Percentiles rank a stretch among this genome's conserved stretches.
phyloP scores from a whole-genome alignment of 2,113 vertebrate genomes.

The Heterocephalus glaber region DNA sequence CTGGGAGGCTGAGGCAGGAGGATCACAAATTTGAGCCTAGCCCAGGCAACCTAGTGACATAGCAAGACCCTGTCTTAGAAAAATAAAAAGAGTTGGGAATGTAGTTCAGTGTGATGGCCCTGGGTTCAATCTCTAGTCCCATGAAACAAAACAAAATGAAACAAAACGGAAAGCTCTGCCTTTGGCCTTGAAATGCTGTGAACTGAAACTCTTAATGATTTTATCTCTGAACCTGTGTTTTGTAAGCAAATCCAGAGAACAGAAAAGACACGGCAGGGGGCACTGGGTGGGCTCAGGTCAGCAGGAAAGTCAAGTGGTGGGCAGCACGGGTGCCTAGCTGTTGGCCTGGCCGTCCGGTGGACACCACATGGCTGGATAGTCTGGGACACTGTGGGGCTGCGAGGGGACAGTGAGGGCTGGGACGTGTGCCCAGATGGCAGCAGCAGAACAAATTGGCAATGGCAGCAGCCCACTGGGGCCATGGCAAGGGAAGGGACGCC shows the following conservation, averaged over 20 bases:
- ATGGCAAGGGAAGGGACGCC: not conserved
- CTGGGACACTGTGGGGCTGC: not conserved
- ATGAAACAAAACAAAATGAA: too few species aligned
- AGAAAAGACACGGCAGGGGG: slow-evolving; percentile 3
- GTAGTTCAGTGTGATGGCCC: not conserved
- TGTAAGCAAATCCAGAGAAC: not conserved
- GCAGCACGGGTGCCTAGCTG: not conserved
- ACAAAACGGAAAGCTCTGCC: not conserved
- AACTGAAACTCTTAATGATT: not conserved
- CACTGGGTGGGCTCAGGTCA: not conserved
- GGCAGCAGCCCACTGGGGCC: not conserved
- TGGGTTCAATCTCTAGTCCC: not conserved
- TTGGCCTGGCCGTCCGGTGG: not conserved
- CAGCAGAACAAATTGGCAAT: not conserved
- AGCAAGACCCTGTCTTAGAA: not conserved
- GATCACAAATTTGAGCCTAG: not conserved
- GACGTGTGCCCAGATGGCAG: slow-evolving; percentile 23
- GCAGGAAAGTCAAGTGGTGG: not conserved
- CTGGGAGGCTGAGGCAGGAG: not conserved
- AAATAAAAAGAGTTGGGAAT: not conserved
- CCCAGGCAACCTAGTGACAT: not conserved
- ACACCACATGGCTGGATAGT: slow-evolving; percentile 12
- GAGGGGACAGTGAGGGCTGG: not conserved
- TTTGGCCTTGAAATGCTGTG: not conserved
- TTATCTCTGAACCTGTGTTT: not conserved